Base-by-base conservation (phyloP, 2,113 vertebrate species). In the Xenopus borealis region DNA sequence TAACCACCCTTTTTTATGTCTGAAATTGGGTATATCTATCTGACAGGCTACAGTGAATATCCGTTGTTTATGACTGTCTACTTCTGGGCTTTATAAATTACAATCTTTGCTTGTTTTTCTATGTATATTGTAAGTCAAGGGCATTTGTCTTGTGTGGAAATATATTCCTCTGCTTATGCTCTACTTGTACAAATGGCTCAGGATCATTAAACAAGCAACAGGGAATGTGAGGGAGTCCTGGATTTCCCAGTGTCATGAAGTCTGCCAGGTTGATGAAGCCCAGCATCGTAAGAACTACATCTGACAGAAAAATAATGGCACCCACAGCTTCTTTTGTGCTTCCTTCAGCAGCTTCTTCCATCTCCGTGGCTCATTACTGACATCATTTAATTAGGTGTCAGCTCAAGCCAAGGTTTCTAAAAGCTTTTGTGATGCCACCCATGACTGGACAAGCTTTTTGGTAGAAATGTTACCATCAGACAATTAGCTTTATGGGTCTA, bases 321-420 rank as follows among this genome's bases (percentile, higher is more conserved):
- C 62, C 71, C 14, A 19, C 52, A 66, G 72, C 50, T 58, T 27
- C 63, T 66, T 58, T 66, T 66, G 72, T 75, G 64, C 63, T 58
- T 63, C 65, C 62, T 66, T 74, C 63, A 74, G 72, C 50, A 57
- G 63, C 63, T 57, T 45, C 14, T 57, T 74, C 72, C 58, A 53
- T 73, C 72, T 75, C 19, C 20, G 40, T 57, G 64, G 19, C 52
- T 75, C 64, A 67, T 75, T 66, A 67, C 64, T 18, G 64, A 23
- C 72, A 45, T 67, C 72, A 61, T 75, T 75, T 75, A 75, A 75
- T 75, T 75, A 75, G 72, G 40, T 47, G 64, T 67, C 64, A 67
- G 72, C 72, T 75, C 33, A 13, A 67, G 64, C 72, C 55, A 20
- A 44, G 64, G 50, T 27, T 66, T 66, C 47, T 66, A 59, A 74